Evolutionary conservation across 2,888 invertebrate species (phyloP).

Genomic region (Rhingia rostrata): DNA sequence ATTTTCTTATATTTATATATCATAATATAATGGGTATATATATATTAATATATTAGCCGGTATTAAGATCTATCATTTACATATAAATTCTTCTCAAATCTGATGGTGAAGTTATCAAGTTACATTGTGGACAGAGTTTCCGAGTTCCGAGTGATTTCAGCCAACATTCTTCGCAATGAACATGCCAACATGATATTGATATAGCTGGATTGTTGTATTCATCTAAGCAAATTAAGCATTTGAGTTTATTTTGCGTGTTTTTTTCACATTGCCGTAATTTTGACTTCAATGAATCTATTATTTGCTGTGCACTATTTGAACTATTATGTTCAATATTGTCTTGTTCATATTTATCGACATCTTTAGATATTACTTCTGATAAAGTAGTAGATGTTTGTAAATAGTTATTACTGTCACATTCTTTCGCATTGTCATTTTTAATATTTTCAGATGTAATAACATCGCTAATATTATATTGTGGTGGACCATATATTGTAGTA

Average conservation of each 20-base stretch:
- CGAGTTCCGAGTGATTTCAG: conserved; percentile 90
- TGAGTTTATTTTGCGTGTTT: conserved; percentile 86
- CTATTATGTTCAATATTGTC: conserved; percentile 3
- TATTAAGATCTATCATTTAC: conserved; percentile 81
- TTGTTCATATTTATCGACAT: conserved; percentile 49
- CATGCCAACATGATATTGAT: conserved; percentile 98
- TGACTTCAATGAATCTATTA: conserved; percentile 89
- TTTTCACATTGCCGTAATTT: conserved; percentile 90
- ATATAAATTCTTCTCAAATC: conserved; percentile 95
- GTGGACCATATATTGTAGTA: conserved; percentile 91
- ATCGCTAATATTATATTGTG: conserved; percentile 93
- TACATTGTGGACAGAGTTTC: conserved; percentile 97
- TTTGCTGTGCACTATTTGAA: conserved; percentile 76
- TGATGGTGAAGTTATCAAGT: conserved; percentile 94
- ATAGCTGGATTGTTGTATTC: conserved; percentile 93
- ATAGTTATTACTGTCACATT: conserved; percentile 79
- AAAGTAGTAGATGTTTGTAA: conserved; percentile 72
- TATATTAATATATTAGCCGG: too few species aligned
- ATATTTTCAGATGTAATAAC: conserved; percentile 84
- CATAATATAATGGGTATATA: too few species aligned
- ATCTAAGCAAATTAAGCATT: conserved; percentile 95
- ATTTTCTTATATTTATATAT: too few species aligned
- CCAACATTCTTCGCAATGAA: conserved; percentile 94
- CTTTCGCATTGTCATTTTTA: conserved; percentile 80
- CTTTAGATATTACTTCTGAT: conserved; percentile 43